phyloP scores from a whole-genome alignment of 2,113 vertebrate species.

The Sciurus niger region DNA sequence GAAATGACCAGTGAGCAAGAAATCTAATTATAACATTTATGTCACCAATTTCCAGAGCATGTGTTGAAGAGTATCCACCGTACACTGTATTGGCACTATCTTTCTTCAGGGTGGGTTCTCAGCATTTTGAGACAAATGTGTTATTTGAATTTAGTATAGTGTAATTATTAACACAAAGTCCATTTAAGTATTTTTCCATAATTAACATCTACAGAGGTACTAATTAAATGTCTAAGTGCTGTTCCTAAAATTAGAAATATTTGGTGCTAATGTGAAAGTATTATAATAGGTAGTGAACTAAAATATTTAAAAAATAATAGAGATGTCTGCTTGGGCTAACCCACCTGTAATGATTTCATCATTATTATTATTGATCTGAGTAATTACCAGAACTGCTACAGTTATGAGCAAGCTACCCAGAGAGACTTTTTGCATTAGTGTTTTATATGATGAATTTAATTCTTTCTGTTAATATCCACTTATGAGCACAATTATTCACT shows the following conservation, averaged over 20 bases:
- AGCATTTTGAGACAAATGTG: background rate
- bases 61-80: background rate
- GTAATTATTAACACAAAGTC: background rate
- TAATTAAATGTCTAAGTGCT: constrained; percentile 5
- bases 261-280: constrained; percentile 13
- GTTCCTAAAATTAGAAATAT: background rate
- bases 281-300: background rate
- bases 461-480: background rate
- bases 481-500: background rate
- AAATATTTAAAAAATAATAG: constrained; percentile 1
- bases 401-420: background rate
- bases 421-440: background rate
- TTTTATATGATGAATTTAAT: background rate
- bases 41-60: background rate
- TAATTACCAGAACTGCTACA: background rate
- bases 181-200: constrained; percentile 22
- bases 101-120: background rate
- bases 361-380: background rate
- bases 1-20: background rate
- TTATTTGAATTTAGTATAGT: constrained; percentile 6
- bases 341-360: background rate
- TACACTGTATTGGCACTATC: too few species aligned
- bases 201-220: background rate
- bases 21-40: background rate
- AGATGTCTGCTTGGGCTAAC: background rate